These are phyloP conservation scores for Cetoscarus ocellatus DNA, from an alignment of 2,797 vertebrate species.

Conservation along the genomic window DNA sequence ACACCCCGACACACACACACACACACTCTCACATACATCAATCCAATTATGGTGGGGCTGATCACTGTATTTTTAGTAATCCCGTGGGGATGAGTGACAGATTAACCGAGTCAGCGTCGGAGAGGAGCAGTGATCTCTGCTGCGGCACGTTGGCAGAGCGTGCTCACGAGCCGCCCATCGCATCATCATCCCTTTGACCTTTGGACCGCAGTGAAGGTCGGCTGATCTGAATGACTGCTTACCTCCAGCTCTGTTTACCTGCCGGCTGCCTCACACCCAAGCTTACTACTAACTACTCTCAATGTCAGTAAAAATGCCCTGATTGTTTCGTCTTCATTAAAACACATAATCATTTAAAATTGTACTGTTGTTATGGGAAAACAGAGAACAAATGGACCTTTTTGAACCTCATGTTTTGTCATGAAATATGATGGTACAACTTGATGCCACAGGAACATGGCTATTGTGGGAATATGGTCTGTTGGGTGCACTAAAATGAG, in stretches of 20 bases:
- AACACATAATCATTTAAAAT: too few species aligned
- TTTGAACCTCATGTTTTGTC: too few species aligned
- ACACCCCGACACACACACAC: conserved; percentile 7
- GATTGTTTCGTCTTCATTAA: too few species aligned
- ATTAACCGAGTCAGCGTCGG: conserved; percentile 56
- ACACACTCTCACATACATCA: conserved; percentile 13
- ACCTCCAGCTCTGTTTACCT: background rate
- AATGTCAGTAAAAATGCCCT: too few species aligned
- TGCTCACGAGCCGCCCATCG: conserved; percentile 15
- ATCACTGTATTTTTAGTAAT: conserved; percentile 83
- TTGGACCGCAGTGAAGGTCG: conserved; percentile 22
- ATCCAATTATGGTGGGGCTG: conserved; percentile 75
- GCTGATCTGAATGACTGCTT: background rate
- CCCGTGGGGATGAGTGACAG: conserved; percentile 72
- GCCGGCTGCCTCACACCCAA: background rate
- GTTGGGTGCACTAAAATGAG: too few species aligned
- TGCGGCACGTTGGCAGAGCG: conserved; percentile 48
- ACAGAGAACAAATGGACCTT: too few species aligned
- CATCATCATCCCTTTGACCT: conserved; percentile 41
- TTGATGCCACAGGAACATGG: too few species aligned
- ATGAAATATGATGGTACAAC: too few species aligned
- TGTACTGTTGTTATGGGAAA: too few species aligned
- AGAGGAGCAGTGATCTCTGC: conserved; percentile 58
- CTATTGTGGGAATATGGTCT: too few species aligned
- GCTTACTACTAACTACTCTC: background rate